These are phyloP conservation scores for Cryptoblepharus egeriae DNA, from an alignment of 2,797 vertebrate genomes.

Conservation along the genomic window DNA sequence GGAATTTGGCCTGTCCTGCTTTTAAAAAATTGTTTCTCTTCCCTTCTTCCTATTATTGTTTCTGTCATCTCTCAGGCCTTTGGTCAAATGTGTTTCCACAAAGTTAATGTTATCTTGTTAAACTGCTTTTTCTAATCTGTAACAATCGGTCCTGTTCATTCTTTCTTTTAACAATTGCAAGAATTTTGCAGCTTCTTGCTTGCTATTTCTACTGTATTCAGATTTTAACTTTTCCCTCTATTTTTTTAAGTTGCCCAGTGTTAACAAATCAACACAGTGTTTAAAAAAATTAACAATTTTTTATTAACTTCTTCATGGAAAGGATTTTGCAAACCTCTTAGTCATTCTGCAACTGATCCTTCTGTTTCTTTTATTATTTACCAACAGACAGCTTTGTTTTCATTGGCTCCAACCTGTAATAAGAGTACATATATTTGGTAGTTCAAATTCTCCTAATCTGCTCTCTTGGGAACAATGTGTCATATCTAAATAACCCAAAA, in stretches of 20 bases:
- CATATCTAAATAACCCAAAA: background rate
- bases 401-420: too few relatives aligned
- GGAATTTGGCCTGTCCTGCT: background rate
- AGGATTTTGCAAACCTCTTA: background rate
- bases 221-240: slow-evolving; percentile 6
- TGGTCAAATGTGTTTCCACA: background rate
- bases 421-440: background rate
- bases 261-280: too few relatives aligned
- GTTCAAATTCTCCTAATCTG: background rate
- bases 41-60: background rate
- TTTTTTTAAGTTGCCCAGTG: background rate
- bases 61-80: background rate
- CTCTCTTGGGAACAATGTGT: slow-evolving; percentile 3
- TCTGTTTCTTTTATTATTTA: background rate
- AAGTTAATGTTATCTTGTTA: background rate
- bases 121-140: background rate
- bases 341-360: background rate
- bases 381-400: background rate
- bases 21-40: background rate
- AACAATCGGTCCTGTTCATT: background rate
- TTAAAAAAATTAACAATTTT: background rate
- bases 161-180: background rate
- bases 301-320: background rate
- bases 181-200: background rate
- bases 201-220: background rate